A percentile compares a stretch with the other conserved stretches of the same genome.
phyloP scores from a whole-genome alignment of 1,140 invertebrate genomes.

The Lasioglossum albipes region DNA sequence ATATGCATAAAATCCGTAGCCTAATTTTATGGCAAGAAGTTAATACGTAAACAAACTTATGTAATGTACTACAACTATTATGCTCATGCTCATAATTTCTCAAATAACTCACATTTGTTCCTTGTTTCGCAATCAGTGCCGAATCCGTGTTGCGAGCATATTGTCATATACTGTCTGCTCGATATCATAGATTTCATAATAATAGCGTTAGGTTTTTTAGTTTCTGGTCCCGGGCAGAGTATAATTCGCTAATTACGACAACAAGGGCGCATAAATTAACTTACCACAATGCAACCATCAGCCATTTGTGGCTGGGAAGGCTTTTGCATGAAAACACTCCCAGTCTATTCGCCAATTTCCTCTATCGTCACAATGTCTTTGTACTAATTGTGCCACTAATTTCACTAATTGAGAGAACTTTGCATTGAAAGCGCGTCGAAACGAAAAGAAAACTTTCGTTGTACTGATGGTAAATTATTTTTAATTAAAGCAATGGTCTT shows the following conservation, averaged over 20 bases:
- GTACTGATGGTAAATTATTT: neutral
- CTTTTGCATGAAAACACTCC: slow-evolving; percentile 2
- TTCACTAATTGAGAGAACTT: neutral
- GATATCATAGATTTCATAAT: no score
- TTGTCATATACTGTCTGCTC: no score
- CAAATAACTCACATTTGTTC: no score
- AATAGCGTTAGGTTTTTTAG: neutral
- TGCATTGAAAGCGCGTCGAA: neutral
- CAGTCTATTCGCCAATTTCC: neutral
- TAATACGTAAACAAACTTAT: no score
- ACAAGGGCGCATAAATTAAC: neutral
- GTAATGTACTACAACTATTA: no score
- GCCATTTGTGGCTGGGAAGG: neutral
- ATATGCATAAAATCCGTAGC: no score
- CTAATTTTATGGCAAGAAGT: no score
- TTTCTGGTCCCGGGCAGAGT: neutral
- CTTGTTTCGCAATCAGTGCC: no score
- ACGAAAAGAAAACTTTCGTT: neutral
- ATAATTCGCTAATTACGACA: neutral
- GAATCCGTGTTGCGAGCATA: no score
- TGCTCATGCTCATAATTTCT: no score
- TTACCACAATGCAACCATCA: neutral
- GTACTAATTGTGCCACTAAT: neutral
- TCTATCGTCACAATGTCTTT: neutral
- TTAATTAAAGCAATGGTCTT: neutral